Evolutionary conservation across 2,113 vertebrate species (phyloP), one percentile per base, ranked within the genome.

Genomic region (Actenoides lindsayi): DNA sequence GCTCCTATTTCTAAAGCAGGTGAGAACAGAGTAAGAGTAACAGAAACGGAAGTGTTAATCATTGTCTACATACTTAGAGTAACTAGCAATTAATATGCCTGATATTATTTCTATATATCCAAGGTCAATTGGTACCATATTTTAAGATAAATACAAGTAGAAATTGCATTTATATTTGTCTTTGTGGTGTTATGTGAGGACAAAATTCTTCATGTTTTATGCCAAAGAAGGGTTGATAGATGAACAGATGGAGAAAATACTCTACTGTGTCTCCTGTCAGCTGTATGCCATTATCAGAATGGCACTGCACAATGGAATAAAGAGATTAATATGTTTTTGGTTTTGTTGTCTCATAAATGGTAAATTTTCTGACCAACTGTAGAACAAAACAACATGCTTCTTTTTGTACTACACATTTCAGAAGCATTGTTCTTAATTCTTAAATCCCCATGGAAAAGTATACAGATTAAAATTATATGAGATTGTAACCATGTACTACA

Each of bases 181-280:
- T 93, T 96, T 94, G 33, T 35, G 62, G 60, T 91, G 42, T 25
- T 78, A 59, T 24, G 23, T 89, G 88, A 80, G 50, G 27, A 83
- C 71, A 95, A 94, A 60, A 64, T 5, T 60, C 62, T 71, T 93
- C 13, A 54, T 67, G 35, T 82, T 93, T 68, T 67, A 33, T 94
- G 35, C 35, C 48, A 64, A 80, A 18, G 11, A 87, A 96, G 70
- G 18, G 28, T 64, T 95, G 76, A 87, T 80, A 79, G 48, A 93
- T 97, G 51, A 97, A 91, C 81, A 98, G 94, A 97, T 96, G 92
- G 64, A 75, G 27, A 35, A 67, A 97, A 79, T 31, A 87, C 37
- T 91, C 71, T 56, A 75, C 16, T 68, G 78, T 63, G 81, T 90
- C 24, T 89, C 71, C 51, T 88, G 16, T 96, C 76, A 95, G 31